These are phyloP conservation scores for Temnothorax rugatulus DNA, from an alignment of 2,888 invertebrate genomes.

Conservation along the genomic window DNA sequence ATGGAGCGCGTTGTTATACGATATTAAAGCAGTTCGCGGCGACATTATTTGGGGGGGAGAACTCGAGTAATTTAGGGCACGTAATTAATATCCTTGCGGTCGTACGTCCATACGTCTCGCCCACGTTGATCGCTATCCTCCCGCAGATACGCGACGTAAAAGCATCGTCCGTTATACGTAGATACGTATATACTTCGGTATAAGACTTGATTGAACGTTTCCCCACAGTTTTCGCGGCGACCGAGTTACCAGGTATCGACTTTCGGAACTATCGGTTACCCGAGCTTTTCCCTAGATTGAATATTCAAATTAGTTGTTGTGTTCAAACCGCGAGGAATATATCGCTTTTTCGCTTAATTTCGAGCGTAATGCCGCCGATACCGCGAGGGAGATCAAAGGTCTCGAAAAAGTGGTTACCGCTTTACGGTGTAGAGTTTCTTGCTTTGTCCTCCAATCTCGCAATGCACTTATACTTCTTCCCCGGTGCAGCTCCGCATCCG, in stretches of 20 bases:
- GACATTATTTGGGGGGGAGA: conserved; percentile 27
- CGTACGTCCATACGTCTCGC: conserved; percentile 23
- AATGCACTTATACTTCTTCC: conserved; percentile 11
- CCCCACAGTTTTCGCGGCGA: conserved; percentile 48
- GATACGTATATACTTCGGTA: neutral
- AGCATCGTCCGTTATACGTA: conserved; percentile 23
- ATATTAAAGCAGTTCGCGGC: conserved; percentile 19
- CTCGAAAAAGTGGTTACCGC: conserved; percentile 11
- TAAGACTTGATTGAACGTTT: conserved; percentile 52
- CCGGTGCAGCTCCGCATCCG: neutral
- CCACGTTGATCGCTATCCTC: conserved; percentile 16
- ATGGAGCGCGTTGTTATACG: conserved; percentile 24
- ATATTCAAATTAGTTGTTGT: conserved; percentile 56
- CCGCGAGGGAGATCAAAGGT: conserved; percentile 9
- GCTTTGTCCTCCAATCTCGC: conserved; percentile 14
- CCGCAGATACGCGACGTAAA: conserved; percentile 35
- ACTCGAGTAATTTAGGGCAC: conserved; percentile 41
- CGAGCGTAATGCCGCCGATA: conserved; percentile 18
- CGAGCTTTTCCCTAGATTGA: conserved; percentile 56
- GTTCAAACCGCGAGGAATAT: conserved; percentile 35
- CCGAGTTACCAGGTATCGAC: conserved; percentile 50
- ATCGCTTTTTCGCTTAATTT: conserved; percentile 44
- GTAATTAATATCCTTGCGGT: conserved; percentile 46
- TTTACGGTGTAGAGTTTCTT: neutral
- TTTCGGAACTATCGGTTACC: conserved; percentile 56